These are phyloP conservation scores for Crossoptilon crossoptilon DNA, from an alignment of 2,797 vertebrate species.

Conservation along the genomic window DNA sequence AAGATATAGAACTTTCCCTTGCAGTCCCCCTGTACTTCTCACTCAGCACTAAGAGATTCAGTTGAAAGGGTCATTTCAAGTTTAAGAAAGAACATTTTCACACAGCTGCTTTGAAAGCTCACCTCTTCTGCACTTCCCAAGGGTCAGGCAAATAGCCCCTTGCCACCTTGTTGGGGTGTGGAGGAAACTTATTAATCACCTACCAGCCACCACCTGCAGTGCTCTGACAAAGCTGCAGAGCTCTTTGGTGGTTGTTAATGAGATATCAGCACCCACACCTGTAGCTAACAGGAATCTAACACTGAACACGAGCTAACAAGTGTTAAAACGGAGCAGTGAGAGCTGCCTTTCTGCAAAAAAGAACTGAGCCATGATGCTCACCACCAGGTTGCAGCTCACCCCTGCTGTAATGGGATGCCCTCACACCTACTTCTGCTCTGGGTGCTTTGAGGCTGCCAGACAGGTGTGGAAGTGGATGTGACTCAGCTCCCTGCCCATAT, in stretches of 20 bases:
- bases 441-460: background rate
- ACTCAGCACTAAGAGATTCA: background rate
- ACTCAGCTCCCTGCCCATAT: accelerated
- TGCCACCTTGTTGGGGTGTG: background rate
- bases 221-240: background rate
- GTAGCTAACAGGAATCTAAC: background rate
- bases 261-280: background rate
- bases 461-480: background rate
- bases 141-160: background rate
- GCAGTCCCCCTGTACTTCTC: background rate
- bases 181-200: background rate
- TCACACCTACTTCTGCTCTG: background rate
- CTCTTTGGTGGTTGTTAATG: background rate
- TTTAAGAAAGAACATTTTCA: background rate
- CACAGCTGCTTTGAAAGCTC: background rate
- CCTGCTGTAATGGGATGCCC: background rate
- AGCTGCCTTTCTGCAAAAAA: background rate
- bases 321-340: background rate
- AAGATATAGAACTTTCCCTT: background rate
- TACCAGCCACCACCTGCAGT: background rate
- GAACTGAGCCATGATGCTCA: accelerated
- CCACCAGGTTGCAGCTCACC: background rate
- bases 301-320: background rate
- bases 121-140: background rate
- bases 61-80: background rate